Conservation (phyloP, 2,888 invertebrate genomes). For the Salticus scenicus region DNA sequence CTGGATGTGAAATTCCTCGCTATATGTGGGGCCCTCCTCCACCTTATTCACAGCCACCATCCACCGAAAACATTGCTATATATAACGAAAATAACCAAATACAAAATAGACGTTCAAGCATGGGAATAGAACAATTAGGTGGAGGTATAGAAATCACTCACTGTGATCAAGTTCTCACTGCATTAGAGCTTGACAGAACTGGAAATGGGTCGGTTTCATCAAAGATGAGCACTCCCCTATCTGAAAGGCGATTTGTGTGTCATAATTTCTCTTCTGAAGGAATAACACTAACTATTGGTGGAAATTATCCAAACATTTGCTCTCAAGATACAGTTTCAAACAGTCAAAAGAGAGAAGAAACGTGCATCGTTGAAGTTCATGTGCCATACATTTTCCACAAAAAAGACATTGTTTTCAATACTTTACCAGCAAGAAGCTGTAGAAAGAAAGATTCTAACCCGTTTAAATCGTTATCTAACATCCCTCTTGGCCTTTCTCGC, state of each 20-base stretch:
- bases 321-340: constrained; percentile 35
- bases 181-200: constrained; percentile 38
- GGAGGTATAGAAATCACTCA: constrained; percentile 29
- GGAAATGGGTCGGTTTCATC: constrained; percentile 60
- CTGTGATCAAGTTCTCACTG: constrained; percentile 43
- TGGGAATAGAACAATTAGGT: constrained; percentile 18
- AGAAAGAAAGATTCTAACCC: constrained; percentile 59
- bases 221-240: constrained; percentile 70
- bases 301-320: constrained; percentile 39
- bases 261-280: constrained; percentile 71
- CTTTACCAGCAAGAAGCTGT: constrained; percentile 65
- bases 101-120: constrained; percentile 5
- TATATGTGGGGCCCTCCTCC: constrained; percentile 91
- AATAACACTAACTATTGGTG: constrained; percentile 68
- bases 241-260: constrained; percentile 70
- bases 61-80: constrained; percentile 54
- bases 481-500: constrained; percentile 66
- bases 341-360: constrained; percentile 61
- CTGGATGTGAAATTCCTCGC: constrained; percentile 62
- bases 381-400: constrained; percentile 70
- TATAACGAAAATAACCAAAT: constrained; percentile 28
- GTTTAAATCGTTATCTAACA: constrained; percentile 71
- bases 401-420: constrained; percentile 69
- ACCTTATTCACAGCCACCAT: constrained; percentile 80
- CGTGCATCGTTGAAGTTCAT: constrained; percentile 71